Evolutionary conservation across 2,888 invertebrate species (phyloP), one percentile per base, ranked within the genome.

Genomic region (Scaptomyza tumidula): DNA sequence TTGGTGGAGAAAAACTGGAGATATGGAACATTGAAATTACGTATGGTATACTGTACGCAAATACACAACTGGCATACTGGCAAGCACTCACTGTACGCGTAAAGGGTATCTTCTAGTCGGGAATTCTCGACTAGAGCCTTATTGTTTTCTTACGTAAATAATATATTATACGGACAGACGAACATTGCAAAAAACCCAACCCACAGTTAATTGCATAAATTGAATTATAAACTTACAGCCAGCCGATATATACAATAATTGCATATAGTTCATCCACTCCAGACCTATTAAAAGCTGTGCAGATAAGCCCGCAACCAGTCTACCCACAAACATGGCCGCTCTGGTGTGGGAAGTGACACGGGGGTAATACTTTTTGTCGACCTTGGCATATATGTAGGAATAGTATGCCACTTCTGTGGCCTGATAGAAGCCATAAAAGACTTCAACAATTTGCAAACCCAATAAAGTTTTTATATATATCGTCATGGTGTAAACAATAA

Each of bases 361-460:
- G 80, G 95, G 94, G 92, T 95, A 97, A 89, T 95, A 94, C 54
- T 93, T 92, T 71, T 93, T 94, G 54, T 95, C 94, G 3, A 97
- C 96, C 92, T 96, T 97, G 19, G 98, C 97, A 92, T 98, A 98
- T 77, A 98, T 97, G 88, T 98, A 98, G 0, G 98, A 97, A 89
- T 95, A 96, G 91, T 98, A 98, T 0, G 98, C 98, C 2, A 98
- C 96, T 92, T 98, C 98, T 1, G 97, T 95, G 0, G 98, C 97
- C 91, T 96, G 94, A 89, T 97, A 97, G 13, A 97, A 93, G 1
- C 98, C 98, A 90, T 96, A 98, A 75, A 94, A 93, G 37, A 95
- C 93, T 93, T 96, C 94, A 57, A 94, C 92, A 59, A 93, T 93
- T 93, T 97, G 96, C 88, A 98, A 93, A 84, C 95, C 94, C 71